Evolutionary conservation across 35 echinoderm and acorn worm genomes (phyloP).

Genomic region (Chiridota heheva): DNA sequence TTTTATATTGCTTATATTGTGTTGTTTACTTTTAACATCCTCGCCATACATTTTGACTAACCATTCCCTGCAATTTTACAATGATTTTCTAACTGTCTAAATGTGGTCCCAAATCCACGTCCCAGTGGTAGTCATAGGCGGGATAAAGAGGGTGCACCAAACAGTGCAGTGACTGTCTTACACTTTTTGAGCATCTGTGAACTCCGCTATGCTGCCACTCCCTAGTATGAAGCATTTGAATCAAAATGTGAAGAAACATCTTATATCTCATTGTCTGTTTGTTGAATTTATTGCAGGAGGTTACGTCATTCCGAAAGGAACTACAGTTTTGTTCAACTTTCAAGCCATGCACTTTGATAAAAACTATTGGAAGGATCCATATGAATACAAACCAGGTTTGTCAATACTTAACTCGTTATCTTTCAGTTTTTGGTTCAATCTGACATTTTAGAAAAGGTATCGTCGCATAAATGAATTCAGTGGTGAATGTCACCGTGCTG

Average conservation of each 20-base stretch:
- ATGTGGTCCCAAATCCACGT: no score
- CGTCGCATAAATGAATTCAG: background rate
- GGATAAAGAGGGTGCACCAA: no score
- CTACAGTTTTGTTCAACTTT: constrained; percentile 62
- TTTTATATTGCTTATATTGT: background rate
- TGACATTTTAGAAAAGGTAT: background rate
- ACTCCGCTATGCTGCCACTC: no score
- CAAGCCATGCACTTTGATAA: constrained; percentile 74
- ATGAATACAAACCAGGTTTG: constrained; percentile 73
- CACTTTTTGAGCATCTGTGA: no score
- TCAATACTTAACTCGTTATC: background rate
- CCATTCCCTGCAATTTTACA: background rate
- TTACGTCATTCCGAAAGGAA: constrained; percentile 69
- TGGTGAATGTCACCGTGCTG: background rate
- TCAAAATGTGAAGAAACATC: no score
- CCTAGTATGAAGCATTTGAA: no score
- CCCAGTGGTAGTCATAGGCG: no score
- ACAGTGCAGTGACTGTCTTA: no score
- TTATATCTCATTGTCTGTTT: background rate
- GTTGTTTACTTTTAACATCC: background rate
- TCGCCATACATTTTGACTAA: background rate
- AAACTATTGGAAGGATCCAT: constrained; percentile 65
- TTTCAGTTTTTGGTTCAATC: background rate
- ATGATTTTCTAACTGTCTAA: background rate
- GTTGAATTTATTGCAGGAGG: constrained; percentile 40